These are phyloP conservation scores for Chrysolina americana DNA, from an alignment of 2,888 invertebrate genomes.

Conservation along the genomic window DNA sequence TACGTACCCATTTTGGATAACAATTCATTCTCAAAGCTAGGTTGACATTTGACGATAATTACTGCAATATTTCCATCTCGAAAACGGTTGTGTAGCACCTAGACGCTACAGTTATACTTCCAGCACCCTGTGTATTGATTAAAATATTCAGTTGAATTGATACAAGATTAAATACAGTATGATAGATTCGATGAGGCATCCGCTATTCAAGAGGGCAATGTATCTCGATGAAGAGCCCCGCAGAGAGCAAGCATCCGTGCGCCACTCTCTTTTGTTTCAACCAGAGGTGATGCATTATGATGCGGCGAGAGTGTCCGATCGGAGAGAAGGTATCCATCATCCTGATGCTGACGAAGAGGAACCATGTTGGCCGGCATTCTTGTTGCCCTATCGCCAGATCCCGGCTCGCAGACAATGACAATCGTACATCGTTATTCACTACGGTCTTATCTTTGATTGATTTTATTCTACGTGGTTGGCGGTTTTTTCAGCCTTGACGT, in stretches of 20 bases:
- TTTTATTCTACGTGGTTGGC: conserved; percentile 33
- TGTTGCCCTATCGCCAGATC: conserved; percentile 50
- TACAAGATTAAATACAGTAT: too few relatives aligned
- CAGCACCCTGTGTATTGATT: too few relatives aligned
- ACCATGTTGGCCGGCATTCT: conserved; percentile 57
- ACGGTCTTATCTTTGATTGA: conserved; percentile 49
- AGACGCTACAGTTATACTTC: too few relatives aligned
- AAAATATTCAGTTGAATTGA: too few relatives aligned
- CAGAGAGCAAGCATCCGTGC: conserved; percentile 39
- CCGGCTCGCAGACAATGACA: conserved; percentile 43
- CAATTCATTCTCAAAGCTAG: too few relatives aligned
- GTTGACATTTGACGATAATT: too few relatives aligned
- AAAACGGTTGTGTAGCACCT: too few relatives aligned
- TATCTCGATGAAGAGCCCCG: conserved; percentile 34
- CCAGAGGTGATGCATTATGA: conserved; percentile 17
- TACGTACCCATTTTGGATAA: too few relatives aligned
- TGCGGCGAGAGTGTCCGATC: conserved; percentile 54
- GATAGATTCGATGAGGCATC: too few relatives aligned
- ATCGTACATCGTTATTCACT: conserved; percentile 50
- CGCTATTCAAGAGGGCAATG: background rate
- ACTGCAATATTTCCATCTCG: too few relatives aligned
- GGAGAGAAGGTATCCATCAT: conserved; percentile 61
- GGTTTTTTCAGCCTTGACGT: conserved; percentile 12
- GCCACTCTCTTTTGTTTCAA: conserved; percentile 32
- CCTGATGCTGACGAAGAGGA: conserved; percentile 54